Evolutionary conservation across 2,797 vertebrate species (phyloP).

Genomic region (Enteromius mattozi): DNA sequence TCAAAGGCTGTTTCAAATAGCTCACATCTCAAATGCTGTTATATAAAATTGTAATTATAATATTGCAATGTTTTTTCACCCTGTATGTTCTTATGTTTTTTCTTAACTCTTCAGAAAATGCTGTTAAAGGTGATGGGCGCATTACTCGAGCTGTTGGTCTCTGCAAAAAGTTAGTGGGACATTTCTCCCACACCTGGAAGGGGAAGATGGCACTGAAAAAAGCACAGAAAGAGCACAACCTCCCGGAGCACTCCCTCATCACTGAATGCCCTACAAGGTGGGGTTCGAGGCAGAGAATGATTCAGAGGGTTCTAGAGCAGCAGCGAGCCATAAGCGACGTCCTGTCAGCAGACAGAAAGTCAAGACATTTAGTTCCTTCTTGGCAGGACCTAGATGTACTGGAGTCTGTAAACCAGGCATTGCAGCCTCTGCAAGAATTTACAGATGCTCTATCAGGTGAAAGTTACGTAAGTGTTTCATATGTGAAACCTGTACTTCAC

Average conservation of each 20-base stretch:
- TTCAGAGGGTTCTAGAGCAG: too few species aligned
- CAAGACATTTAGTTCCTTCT: too few species aligned
- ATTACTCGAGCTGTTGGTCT: not conserved
- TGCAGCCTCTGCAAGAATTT: too few species aligned
- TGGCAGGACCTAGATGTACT: too few species aligned
- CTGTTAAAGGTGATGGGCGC: not conserved
- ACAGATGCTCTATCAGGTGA: too few species aligned
- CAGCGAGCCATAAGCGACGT: too few species aligned
- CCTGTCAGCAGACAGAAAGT: too few species aligned
- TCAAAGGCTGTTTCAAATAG: too few species aligned
- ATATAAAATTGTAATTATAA: conserved; percentile 3
- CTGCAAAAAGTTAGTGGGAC: not conserved
- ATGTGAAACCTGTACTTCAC: too few species aligned
- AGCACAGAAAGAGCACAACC: not conserved
- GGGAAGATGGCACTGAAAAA: not conserved
- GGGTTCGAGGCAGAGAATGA: too few species aligned
- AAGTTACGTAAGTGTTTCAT: too few species aligned
- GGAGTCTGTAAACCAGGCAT: too few species aligned
- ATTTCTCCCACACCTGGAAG: not conserved
- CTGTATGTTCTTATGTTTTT: not conserved
- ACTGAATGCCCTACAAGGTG: conserved; percentile 9
- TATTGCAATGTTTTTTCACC: not conserved
- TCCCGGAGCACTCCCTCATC: not conserved
- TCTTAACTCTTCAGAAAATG: not conserved
- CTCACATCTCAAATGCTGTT: not conserved